Evolutionary conservation across 2,113 vertebrate genomes (phyloP).

Genomic region (Cervus canadensis): DNA sequence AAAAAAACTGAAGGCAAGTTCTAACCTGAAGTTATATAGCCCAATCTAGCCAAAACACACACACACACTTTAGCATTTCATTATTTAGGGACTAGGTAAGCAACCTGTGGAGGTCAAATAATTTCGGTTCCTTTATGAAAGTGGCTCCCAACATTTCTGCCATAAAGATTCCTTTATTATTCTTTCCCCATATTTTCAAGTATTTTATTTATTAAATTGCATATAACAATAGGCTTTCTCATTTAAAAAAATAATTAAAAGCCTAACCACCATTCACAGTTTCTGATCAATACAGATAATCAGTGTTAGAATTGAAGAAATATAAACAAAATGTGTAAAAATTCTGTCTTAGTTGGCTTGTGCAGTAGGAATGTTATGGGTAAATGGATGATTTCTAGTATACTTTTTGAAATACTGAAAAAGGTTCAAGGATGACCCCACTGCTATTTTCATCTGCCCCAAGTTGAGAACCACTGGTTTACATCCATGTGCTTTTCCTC

Average conservation of each 20-base stretch:
- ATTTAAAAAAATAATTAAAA: constrained; percentile 29
- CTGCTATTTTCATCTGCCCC: constrained; percentile 10
- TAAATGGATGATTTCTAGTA: constrained; percentile 39
- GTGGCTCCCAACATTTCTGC: constrained; percentile 45
- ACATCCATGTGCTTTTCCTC: constrained; percentile 35
- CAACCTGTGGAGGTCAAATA: constrained; percentile 30
- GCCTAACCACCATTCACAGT: background rate
- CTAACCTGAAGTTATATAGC: constrained; percentile 33
- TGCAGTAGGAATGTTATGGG: constrained; percentile 24
- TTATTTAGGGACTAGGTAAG: constrained; percentile 47
- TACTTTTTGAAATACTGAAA: constrained; percentile 34
- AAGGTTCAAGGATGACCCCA: constrained; percentile 12
- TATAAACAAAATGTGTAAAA: background rate
- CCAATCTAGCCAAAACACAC: background rate
- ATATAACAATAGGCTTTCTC: constrained; percentile 38
- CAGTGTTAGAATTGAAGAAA: constrained; percentile 29
- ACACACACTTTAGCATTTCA: background rate
- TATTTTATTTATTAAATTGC: constrained; percentile 46
- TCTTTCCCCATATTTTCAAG: constrained; percentile 40
- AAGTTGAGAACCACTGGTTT: constrained; percentile 47
- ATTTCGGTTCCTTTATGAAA: constrained; percentile 41
- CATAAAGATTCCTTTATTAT: constrained; percentile 22
- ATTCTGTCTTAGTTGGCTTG: constrained; percentile 21
- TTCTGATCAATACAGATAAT: constrained; percentile 38
- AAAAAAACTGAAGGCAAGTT: constrained; percentile 44